phyloP scores from a whole-genome alignment of 1,140 invertebrate species.

The Drosophila orena region DNA sequence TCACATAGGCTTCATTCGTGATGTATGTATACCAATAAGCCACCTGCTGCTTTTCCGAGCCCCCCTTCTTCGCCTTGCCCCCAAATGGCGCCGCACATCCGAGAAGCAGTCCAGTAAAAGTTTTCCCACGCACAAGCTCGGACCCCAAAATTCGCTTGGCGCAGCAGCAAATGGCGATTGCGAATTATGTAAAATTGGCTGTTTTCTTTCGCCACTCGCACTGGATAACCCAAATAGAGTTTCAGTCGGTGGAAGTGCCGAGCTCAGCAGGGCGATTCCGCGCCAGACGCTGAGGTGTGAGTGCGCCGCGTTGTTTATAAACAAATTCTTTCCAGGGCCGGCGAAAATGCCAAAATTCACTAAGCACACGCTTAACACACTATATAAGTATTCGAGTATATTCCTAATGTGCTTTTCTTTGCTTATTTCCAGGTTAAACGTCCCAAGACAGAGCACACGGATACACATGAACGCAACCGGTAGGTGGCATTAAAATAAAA shows the following conservation, averaged over 20 bases:
- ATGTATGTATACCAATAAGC: background rate
- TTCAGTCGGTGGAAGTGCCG: conserved; percentile 33
- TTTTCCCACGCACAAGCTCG: conserved; percentile 69
- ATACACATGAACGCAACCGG: conserved; percentile 85
- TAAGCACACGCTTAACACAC: background rate
- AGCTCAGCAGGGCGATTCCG: conserved; percentile 43
- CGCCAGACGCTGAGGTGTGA: conserved; percentile 45
- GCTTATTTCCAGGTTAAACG: conserved; percentile 86
- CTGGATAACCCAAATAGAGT: conserved; percentile 51
- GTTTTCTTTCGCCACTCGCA: conserved; percentile 49
- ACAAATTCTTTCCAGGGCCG: conserved; percentile 48
- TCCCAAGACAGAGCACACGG: conserved; percentile 85
- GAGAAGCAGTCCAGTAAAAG: conserved; percentile 40
- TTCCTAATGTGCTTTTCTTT: conserved; percentile 21
- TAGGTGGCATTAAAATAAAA: conserved; percentile 35
- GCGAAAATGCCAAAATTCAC: conserved; percentile 28
- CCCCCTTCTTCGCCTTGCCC: conserved; percentile 3
- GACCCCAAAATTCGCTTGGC: conserved; percentile 43
- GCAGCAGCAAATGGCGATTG: conserved; percentile 39
- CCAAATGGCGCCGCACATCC: conserved; percentile 63
- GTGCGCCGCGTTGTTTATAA: conserved; percentile 64
- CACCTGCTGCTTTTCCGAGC: conserved; percentile 24
- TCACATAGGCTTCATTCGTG: background rate
- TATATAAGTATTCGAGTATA: conserved; percentile 3
- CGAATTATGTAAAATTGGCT: conserved; percentile 77